Base-by-base conservation (phyloP, 2,797 vertebrate genomes). In the Diceros bicornis region DNA sequence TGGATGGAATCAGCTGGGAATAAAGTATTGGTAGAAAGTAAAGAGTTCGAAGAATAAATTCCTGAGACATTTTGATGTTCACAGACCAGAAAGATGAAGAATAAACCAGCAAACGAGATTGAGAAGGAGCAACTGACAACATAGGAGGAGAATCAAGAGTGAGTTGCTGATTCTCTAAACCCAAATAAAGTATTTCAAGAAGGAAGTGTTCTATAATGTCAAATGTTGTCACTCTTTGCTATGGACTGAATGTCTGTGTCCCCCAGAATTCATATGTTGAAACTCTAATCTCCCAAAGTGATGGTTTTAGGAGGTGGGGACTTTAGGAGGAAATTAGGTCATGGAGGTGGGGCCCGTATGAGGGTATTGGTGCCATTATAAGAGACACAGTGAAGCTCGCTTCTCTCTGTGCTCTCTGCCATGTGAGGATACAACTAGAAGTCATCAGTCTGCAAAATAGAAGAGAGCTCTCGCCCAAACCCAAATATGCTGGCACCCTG, bases 111-210 rank as follows among this genome's bases (percentile, higher is more conserved):
- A 44, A 2, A 66, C 6, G 23, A 77, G 10, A 47, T 47, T n/a
- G 47, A 75, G 71, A n/a, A 55, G 47, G 69, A 66, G 14, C 23
- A 52, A 52, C 10, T 27, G 47, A 74, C 25, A 27, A 57, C 20
- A 32, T 23, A 75, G 6, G 9, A 66, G 21, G 11, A 66, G 59
- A 92, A 44, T 25, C 9, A 44, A 61, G 14, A 34, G n/a, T 9
- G 4, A 27, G 21, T 47, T 37, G 9, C n/a, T 12, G 4, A 0
- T 10, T 55, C 47, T 75, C 57, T 64, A 44, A 64, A 72, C 12
- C 4, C 4, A 55, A 44, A 57, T 9, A 59, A 37, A 52, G 9
- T 27, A 41, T 52, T 66, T 52, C 13, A 55, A 41, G 69, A 62
- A 32, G 16, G 9, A 11, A 20, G 23, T 0, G 1, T 44, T n/a